Conservation (phyloP, 2,888 invertebrate species). For the Hemaris fuciformis region DNA sequence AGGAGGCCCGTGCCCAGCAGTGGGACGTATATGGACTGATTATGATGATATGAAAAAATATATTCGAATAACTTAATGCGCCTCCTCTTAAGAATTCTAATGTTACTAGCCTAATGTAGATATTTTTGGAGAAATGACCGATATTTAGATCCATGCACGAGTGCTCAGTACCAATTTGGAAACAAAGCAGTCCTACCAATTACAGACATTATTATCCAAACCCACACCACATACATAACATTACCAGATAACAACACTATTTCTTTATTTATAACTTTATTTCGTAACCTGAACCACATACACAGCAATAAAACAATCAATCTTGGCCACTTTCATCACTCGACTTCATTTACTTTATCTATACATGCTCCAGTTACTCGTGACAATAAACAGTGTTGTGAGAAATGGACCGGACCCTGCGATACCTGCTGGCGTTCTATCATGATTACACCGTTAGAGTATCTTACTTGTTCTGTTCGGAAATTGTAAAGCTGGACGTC, state of each 20-base stretch:
- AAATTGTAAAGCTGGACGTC: background rate
- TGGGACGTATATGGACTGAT: too few species aligned
- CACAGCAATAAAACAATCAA: background rate
- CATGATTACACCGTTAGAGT: constrained; percentile 20
- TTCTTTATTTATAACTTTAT: too few species aligned
- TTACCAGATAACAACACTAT: background rate
- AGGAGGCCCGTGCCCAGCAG: too few species aligned
- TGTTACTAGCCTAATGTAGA: too few species aligned
- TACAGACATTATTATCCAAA: too few species aligned
- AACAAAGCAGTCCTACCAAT: too few species aligned
- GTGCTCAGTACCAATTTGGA: too few species aligned
- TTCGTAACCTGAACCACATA: background rate
- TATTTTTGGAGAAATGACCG: too few species aligned
- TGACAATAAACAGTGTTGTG: background rate
- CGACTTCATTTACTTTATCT: background rate
- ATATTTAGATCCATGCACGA: too few species aligned
- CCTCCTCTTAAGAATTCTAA: too few species aligned
- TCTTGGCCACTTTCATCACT: constrained; percentile 1
- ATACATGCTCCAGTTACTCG: background rate
- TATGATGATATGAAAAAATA: too few species aligned
- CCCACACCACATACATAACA: background rate
- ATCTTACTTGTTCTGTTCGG: background rate
- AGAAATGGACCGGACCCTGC: background rate
- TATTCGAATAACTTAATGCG: too few species aligned
- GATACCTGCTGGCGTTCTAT: constrained; percentile 16